These are phyloP conservation scores for Siphamia tubifer DNA, from an alignment of 2,113 vertebrate species.

Conservation along the genomic window DNA sequence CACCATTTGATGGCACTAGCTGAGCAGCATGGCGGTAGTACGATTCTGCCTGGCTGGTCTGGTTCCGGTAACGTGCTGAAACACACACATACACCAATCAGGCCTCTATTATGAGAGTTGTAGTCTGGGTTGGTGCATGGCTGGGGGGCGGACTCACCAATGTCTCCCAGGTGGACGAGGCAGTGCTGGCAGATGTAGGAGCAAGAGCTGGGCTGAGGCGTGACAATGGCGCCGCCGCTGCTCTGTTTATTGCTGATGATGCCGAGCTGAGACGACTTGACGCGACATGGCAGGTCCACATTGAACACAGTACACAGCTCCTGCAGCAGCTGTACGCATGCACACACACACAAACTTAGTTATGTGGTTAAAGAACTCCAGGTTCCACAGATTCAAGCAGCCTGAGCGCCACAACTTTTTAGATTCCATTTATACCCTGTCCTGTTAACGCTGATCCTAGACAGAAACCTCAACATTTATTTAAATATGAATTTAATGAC, in stretches of 20 bases:
- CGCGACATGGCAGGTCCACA: slow-evolving; percentile 96
- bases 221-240: slow-evolving; percentile 90
- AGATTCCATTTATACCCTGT: too few species aligned
- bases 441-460: too few species aligned
- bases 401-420: too few species aligned
- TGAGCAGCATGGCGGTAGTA: slow-evolving; percentile 98
- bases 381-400: too few species aligned
- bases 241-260: slow-evolving; percentile 97
- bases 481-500: too few species aligned
- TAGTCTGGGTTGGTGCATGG: too few species aligned
- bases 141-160: slow-evolving; percentile 84
- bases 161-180: slow-evolving; percentile 98
- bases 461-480: too few species aligned
- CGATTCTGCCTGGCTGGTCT: slow-evolving; percentile 99
- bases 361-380: too few species aligned
- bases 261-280: slow-evolving; percentile 96
- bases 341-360: too few species aligned
- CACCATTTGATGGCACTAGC: slow-evolving; percentile 98
- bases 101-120: neutral
- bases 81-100: too few species aligned
- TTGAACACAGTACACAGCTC: slow-evolving; percentile 99
- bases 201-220: slow-evolving; percentile 97
- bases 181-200: slow-evolving; percentile 99
- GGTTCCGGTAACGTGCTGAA: slow-evolving; percentile 97
- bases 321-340: slow-evolving; percentile 87